Conservation (phyloP, 2,113 vertebrate genomes). For the Paralichthys olivaceus region DNA sequence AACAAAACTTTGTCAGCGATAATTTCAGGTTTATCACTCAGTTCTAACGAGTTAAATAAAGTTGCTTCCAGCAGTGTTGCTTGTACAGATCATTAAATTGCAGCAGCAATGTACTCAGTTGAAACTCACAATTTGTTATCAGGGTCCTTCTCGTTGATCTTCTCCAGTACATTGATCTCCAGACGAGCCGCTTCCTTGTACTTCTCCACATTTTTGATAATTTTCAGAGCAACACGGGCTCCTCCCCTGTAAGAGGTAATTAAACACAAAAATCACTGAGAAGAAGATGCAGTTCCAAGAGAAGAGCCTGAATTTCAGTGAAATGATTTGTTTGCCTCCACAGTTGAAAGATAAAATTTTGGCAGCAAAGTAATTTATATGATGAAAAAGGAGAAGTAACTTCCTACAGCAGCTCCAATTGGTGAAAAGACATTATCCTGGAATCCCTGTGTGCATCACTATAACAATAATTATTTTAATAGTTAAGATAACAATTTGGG, state of each 20-base stretch:
- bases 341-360: too few species aligned
- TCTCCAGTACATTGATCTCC: constrained; percentile 96
- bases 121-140: constrained; percentile 89
- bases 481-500: too few species aligned
- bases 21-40: not conserved
- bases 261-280: not conserved
- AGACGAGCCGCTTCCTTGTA: constrained; percentile 97
- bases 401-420: too few species aligned
- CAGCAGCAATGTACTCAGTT: not conserved
- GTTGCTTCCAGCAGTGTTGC: not conserved
- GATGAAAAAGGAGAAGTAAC: too few species aligned
- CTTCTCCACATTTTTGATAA: constrained; percentile 98
- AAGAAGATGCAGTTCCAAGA: not conserved
- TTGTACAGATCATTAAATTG: not conserved
- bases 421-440: too few species aligned
- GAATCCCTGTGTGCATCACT: too few species aligned
- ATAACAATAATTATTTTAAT: too few species aligned
- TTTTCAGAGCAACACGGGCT: constrained; percentile 92
- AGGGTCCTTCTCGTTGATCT: constrained; percentile 94
- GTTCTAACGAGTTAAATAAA: too few species aligned
- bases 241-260: constrained; percentile 81
- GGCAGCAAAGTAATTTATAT: not conserved
- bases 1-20: not conserved
- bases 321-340: too few species aligned
- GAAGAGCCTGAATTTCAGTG: not conserved